Percentiles rank a stretch among this genome's conserved stretches.
These are phyloP conservation scores for Sebastes hopkinsi DNA, from an alignment of 2,797 vertebrate genomes.

Conservation along the genomic window DNA sequence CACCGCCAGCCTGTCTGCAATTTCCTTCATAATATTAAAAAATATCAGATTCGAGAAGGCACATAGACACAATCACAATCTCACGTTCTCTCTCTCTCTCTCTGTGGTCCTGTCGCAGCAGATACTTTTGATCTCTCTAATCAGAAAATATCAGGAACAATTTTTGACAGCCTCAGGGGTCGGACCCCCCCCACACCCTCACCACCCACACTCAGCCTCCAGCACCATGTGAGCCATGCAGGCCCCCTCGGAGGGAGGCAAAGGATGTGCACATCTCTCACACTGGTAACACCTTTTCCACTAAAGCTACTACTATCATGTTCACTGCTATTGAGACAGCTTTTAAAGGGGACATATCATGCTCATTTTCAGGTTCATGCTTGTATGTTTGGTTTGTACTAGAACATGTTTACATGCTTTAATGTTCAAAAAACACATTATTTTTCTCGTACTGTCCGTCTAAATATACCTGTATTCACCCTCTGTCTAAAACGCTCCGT, in stretches of 20 bases:
- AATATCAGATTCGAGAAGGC: constrained; percentile 3
- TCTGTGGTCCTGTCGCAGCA: constrained; percentile 36
- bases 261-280: constrained; percentile 7
- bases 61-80: not conserved
- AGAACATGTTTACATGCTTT: not conserved
- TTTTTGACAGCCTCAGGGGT: constrained; percentile 45
- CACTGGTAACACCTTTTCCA: not conserved
- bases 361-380: not conserved
- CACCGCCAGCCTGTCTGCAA: not conserved
- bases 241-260: not conserved
- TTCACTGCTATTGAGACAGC: not conserved
- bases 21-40: constrained; percentile 33
- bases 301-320: not conserved
- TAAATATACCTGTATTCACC: not conserved
- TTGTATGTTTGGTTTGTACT: not conserved
- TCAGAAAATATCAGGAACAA: constrained; percentile 46
- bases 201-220: not conserved
- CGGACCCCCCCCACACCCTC: not conserved
- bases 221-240: constrained; percentile 25
- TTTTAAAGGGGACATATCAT: not conserved
- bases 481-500: no score
- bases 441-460: not conserved
- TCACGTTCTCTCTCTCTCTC: not conserved
- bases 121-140: constrained; percentile 54
- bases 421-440: not conserved